Percentiles rank a stretch among this genome's conserved stretches.
These are phyloP conservation scores for Melanargia galathea DNA, from an alignment of 2,888 invertebrate genomes.

Conservation along the genomic window DNA sequence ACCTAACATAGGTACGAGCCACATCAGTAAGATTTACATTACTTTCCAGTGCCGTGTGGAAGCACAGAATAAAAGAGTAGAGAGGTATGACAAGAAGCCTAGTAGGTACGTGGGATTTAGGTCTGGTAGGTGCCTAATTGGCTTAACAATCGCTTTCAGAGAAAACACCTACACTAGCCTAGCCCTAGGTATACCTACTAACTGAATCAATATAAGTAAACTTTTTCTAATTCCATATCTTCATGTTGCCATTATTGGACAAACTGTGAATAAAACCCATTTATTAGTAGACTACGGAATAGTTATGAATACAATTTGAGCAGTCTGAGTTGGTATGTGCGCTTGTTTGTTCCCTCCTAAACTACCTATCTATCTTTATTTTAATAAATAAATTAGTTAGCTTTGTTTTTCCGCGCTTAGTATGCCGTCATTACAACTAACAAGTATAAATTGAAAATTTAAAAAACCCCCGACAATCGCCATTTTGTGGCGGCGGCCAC, in stretches of 20 bases:
- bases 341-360: too few relatives aligned
- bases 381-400: too few relatives aligned
- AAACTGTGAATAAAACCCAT: not conserved
- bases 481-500: too few relatives aligned
- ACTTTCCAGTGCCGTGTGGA: not conserved
- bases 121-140: not conserved
- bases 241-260: too few relatives aligned
- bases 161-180: not conserved
- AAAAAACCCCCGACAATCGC: too few relatives aligned
- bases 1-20: too few relatives aligned
- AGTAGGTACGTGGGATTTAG: not conserved
- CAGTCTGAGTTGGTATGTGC: too few relatives aligned
- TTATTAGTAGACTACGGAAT: not conserved
- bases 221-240: not conserved
- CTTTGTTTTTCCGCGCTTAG: too few relatives aligned
- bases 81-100: not conserved
- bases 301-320: not conserved
- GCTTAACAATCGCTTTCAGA: conserved; percentile 2
- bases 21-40: not conserved
- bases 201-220: not conserved
- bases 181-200: not conserved
- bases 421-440: too few relatives aligned
- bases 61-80: not conserved
- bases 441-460: too few relatives aligned
- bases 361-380: too few relatives aligned